Evolutionary conservation across 2,888 invertebrate species (phyloP).

Genomic region (Rhodophaea formosa): DNA sequence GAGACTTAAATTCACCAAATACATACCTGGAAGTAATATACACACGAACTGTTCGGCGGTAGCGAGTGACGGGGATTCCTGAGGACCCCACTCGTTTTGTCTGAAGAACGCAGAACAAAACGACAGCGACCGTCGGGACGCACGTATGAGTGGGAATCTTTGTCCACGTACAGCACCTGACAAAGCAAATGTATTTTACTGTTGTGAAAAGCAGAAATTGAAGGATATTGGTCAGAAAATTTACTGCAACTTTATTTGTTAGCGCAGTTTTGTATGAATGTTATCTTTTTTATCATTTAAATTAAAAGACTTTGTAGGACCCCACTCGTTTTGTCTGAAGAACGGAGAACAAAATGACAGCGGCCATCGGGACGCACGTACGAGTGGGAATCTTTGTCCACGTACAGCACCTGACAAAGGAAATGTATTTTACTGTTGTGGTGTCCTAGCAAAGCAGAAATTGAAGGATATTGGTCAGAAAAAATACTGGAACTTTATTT

Average conservation of each 20-base stretch:
- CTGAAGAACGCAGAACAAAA: slow-evolving; percentile 87
- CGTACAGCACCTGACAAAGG: slow-evolving; percentile 83
- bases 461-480: too few species aligned
- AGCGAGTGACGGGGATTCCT: slow-evolving; percentile 89
- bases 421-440: slow-evolving; percentile 25
- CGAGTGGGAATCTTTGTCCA: slow-evolving; percentile 87
- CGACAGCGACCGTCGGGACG: slow-evolving; percentile 88
- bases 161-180: slow-evolving; percentile 87
- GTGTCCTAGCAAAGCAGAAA: slow-evolving; percentile 6
- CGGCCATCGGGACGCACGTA: slow-evolving; percentile 87
- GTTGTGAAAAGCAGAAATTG: neutral
- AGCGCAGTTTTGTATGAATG: neutral
- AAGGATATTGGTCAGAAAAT: too few species aligned
- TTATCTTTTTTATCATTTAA: neutral
- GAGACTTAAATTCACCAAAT: neutral
- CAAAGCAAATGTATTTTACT: slow-evolving; percentile 33
- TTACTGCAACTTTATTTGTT: neutral
- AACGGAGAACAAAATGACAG: slow-evolving; percentile 88
- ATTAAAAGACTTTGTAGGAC: too few species aligned
- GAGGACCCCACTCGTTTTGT: slow-evolving; percentile 86
- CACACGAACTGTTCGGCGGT: slow-evolving; percentile 91
- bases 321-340: slow-evolving; percentile 84
- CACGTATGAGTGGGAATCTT: slow-evolving; percentile 87
- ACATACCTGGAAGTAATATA: slow-evolving; percentile 85
- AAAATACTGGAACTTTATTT: neutral